These are phyloP conservation scores for Bubo scandiacus DNA, from an alignment of 2,113 vertebrate genomes.

Conservation along the genomic window DNA sequence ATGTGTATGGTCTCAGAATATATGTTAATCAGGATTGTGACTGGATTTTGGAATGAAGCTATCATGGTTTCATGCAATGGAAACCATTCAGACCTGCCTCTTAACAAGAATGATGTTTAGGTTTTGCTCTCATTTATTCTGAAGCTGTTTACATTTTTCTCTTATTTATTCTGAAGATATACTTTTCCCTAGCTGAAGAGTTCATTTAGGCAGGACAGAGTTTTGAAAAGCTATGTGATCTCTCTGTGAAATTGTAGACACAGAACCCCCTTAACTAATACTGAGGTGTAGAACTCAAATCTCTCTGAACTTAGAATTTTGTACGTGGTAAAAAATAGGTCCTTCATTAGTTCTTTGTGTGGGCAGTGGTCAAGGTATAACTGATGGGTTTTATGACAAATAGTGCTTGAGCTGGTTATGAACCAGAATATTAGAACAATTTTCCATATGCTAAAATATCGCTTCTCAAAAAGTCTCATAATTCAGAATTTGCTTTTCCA, in stretches of 20 bases:
- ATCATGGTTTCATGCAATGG: neutral
- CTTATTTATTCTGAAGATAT: neutral
- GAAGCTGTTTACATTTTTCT: neutral
- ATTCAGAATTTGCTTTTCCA: neutral
- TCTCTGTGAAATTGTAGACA: neutral
- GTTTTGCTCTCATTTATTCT: neutral
- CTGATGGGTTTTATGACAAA: neutral
- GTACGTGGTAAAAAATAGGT: fast-evolving
- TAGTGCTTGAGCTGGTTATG: neutral
- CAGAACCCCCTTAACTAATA: neutral
- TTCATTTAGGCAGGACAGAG: neutral
- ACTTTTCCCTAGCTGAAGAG: neutral
- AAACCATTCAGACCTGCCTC: neutral
- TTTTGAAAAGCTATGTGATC: neutral
- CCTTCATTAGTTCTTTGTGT: neutral
- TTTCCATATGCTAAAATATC: neutral
- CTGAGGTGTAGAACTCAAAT: neutral
- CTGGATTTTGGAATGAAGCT: neutral
- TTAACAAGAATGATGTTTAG: neutral
- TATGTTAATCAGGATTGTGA: neutral
- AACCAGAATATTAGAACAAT: neutral
- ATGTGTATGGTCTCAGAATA: neutral
- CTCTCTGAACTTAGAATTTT: neutral
- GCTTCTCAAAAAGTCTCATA: neutral
- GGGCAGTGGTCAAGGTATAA: neutral